phyloP scores from a whole-genome alignment of 2,888 invertebrate species.

The Lochmaea capreae region DNA sequence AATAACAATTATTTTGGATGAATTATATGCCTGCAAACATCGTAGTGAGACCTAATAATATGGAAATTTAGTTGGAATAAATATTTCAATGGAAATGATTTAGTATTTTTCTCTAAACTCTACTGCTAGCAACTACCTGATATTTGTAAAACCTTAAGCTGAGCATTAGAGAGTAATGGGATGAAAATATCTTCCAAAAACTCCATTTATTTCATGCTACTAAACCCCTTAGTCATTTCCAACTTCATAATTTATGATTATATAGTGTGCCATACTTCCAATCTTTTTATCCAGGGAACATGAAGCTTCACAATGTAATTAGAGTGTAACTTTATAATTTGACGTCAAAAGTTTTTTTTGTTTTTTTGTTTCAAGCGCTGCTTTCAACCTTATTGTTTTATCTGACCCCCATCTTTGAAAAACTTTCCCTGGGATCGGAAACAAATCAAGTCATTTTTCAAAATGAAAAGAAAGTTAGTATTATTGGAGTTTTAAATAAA shows the following conservation, averaged over 20 bases:
- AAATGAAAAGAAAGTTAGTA: conserved; percentile 9
- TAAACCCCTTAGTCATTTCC: conserved; percentile 21
- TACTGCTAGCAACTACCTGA: background rate
- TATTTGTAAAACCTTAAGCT: background rate
- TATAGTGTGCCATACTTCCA: conserved; percentile 19
- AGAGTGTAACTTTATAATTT: conserved; percentile 34
- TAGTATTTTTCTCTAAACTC: background rate
- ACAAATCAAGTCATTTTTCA: conserved; percentile 12
- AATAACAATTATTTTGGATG: too few relatives aligned
- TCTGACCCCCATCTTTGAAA: conserved; percentile 7
- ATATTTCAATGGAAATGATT: background rate
- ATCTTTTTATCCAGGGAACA: conserved; percentile 31
- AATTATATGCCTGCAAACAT: too few relatives aligned
- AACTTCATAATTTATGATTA: conserved; percentile 27
- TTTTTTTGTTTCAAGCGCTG: conserved; percentile 7
- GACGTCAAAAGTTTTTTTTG: conserved; percentile 30
- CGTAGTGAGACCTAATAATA: too few relatives aligned
- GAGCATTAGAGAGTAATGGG: background rate
- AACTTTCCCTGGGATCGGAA: conserved; percentile 8
- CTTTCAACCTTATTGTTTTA: conserved; percentile 27
- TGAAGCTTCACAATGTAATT: conserved; percentile 30
- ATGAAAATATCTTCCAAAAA: background rate
- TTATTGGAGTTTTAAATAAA: conserved; percentile 2
- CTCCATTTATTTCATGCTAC: conserved; percentile 8
- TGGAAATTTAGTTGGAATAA: too few relatives aligned